These are phyloP conservation scores for Catocala fraxini DNA, from an alignment of 2,888 invertebrate species.

Conservation along the genomic window DNA sequence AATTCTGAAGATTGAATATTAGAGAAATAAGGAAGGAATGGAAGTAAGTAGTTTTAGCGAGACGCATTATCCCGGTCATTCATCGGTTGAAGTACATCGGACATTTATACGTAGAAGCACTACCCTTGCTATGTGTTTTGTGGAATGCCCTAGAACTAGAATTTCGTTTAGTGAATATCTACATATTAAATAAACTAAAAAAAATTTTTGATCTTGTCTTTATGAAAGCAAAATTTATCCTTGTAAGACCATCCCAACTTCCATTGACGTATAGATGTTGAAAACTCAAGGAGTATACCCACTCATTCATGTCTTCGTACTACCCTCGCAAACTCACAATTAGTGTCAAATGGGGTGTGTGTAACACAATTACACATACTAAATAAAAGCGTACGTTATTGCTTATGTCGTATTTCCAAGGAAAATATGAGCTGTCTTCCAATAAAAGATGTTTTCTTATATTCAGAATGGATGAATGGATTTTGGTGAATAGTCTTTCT, in stretches of 20 bases:
- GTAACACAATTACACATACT: slow-evolving; percentile 44
- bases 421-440: slow-evolving; percentile 6
- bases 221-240: neutral
- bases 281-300: slow-evolving; percentile 35
- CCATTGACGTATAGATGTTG: slow-evolving; percentile 34
- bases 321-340: slow-evolving; percentile 32
- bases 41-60: no score
- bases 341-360: slow-evolving; percentile 58
- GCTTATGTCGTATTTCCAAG: slow-evolving; percentile 25
- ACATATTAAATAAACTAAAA: no score
- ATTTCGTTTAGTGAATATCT: no score
- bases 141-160: no score
- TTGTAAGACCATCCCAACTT: slow-evolving; percentile 16
- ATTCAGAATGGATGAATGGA: slow-evolving; percentile 20
- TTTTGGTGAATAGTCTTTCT: slow-evolving; percentile 5
- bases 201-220: no score
- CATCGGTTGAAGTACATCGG: no score
- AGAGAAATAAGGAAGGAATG: no score
- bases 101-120: no score
- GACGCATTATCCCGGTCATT: no score
- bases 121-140: no score
- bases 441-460: slow-evolving; percentile 27
- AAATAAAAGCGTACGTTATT: slow-evolving; percentile 35
- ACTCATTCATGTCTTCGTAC: slow-evolving; percentile 26
- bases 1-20: no score